A percentile compares a stretch with the other conserved stretches of the same genome.
Evolutionary conservation across 2,113 vertebrate species (phyloP).

Genomic region (Nothoprocta pentlandii): DNA sequence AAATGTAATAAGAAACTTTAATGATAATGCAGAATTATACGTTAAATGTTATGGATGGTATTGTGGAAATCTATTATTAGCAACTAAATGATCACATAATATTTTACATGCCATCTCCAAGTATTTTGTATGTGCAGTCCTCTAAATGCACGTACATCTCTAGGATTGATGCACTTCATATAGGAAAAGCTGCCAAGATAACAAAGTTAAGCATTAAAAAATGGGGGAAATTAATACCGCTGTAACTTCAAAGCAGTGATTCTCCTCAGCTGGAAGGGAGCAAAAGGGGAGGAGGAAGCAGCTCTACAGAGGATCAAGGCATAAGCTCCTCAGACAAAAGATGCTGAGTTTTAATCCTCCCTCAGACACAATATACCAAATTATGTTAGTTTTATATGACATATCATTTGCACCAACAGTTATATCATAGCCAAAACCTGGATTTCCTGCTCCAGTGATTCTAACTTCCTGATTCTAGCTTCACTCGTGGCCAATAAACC

Average conservation of each 20-base stretch:
- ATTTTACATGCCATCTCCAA: neutral
- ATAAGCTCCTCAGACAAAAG: neutral
- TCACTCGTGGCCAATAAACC: neutral
- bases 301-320: neutral
- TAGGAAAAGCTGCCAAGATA: neutral
- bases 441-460: neutral
- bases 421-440: neutral
- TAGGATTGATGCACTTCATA: neutral
- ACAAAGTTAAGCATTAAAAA: neutral
- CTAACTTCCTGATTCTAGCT: neutral
- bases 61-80: slow-evolving; percentile 11
- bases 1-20: neutral
- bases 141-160: neutral
- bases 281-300: neutral
- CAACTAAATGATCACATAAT: neutral
- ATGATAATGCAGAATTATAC: neutral
- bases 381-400: neutral
- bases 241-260: neutral
- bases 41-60: neutral
- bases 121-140: neutral
- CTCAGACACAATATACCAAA: neutral
- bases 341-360: neutral
- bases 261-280: neutral
- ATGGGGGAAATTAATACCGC: neutral
- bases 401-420: neutral